Conservation (phyloP, 2,797 vertebrate species). For the Myotis findleyi region DNA sequence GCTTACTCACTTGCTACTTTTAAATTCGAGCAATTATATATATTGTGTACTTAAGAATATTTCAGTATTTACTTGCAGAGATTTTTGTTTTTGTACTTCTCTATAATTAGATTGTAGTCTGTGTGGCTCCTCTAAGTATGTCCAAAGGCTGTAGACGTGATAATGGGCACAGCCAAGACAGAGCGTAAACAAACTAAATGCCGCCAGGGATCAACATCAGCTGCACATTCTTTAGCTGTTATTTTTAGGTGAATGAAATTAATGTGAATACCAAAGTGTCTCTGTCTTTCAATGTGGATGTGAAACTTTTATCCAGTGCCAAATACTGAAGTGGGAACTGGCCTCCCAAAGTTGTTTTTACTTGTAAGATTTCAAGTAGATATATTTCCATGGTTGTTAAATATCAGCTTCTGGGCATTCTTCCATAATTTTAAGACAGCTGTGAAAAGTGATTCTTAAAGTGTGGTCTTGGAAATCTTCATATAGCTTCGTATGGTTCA, state of each 20-base stretch:
- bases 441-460: conserved; percentile 58
- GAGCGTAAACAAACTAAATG: conserved; percentile 40
- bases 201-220: conserved; percentile 11
- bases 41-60: conserved; percentile 15
- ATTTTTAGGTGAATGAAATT: conserved; percentile 72
- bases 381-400: conserved; percentile 67
- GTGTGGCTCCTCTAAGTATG: neutral
- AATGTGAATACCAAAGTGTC: conserved; percentile 25
- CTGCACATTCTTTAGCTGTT: conserved; percentile 60
- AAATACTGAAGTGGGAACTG: conserved; percentile 61
- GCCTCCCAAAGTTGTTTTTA: conserved; percentile 66
- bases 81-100: conserved; percentile 44
- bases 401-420: conserved; percentile 66
- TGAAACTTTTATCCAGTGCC: conserved; percentile 67
- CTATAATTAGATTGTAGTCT: conserved; percentile 60
- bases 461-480: conserved; percentile 32
- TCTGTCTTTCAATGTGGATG: conserved; percentile 50
- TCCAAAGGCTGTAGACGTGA: conserved; percentile 46
- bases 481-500: conserved; percentile 17
- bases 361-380: conserved; percentile 68
- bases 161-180: neutral
- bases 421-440: conserved; percentile 66
- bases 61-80: conserved; percentile 7
- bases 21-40: neutral
- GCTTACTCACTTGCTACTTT: neutral